Evolutionary conservation across 2,888 invertebrate species (phyloP), one percentile per base, ranked within the genome.

Genomic region (Lamproptera curius): DNA sequence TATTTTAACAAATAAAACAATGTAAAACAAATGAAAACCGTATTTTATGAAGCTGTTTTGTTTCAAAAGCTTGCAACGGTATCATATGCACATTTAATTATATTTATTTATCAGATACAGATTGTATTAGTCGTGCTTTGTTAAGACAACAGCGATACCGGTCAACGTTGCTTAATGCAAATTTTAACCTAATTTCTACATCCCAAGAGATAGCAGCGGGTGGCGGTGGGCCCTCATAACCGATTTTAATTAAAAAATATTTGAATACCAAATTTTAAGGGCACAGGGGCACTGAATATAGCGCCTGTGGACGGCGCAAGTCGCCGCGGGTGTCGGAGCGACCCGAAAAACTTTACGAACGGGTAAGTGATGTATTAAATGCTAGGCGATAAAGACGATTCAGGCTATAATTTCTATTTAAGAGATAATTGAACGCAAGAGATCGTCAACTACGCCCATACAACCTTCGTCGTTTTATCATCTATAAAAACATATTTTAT

Each of bases 281-380:
- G 53, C 50, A 51, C 35, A 42, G 28, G 50, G 51, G 50, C 53
- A 54, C 50, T 48, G 39, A 52, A 47, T 44, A 50, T 38, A 40
- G 49, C 46, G 46, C 47, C 45, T 43, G 37, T 46, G 51, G 47
- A 50, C 53, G 52, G 48, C 55, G 46, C 55, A 42, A 50, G 51
- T 50, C 52, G 11, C 58, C 38, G 44, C 56, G 44, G 56, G 58
- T 43, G 53, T 44, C 51, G 44, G 20, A 17, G 16, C 40, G 41
- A 42, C 37, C 39, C 47, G 37, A 53, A 54, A 56, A 56, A 52
- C 47, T 53, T 58, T 56, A 54, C 53, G 56, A 54, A 53, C 49
- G 45, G 16, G 38, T 5, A n/a, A 2, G 34, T 9, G 11, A 16
- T 34, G 42, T 42, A 33, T 9, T 5, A 15, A 35, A 33, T 5